Percentiles rank a stretch among this genome's conserved stretches.
These are phyloP conservation scores for Leptodactylus fallax DNA, from an alignment of 2,797 vertebrate genomes.

Conservation along the genomic window DNA sequence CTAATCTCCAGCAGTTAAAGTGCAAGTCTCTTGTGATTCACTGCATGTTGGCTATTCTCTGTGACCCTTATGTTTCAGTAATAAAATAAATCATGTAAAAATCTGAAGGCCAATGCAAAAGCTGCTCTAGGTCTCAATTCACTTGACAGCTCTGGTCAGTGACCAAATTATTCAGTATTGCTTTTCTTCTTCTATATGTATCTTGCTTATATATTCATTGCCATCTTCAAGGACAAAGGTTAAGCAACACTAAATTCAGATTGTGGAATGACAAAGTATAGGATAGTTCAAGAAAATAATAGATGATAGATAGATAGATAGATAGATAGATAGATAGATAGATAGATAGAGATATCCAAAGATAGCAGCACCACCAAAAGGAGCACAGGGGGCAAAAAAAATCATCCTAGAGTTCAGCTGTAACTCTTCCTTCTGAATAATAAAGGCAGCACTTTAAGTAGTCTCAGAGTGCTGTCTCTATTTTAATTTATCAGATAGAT, in stretches of 20 bases:
- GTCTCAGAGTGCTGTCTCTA: too few species aligned
- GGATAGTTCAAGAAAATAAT: background rate
- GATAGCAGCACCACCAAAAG: too few species aligned
- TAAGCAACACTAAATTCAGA: background rate
- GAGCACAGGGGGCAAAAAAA: too few species aligned
- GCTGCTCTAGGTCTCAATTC: slow-evolving; percentile 38
- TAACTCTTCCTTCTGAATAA: too few species aligned
- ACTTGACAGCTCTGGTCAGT: slow-evolving; percentile 35
- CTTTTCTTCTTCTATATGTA: background rate
- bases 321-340: background rate
- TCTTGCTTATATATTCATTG: slow-evolving; percentile 18
- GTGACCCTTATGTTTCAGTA: slow-evolving; percentile 46
- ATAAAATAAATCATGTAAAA: slow-evolving; percentile 52
- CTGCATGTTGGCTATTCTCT: slow-evolving; percentile 39
- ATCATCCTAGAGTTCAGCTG: too few species aligned
- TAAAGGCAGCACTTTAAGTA: too few species aligned
- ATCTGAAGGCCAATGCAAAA: slow-evolving; percentile 37
- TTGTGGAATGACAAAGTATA: background rate
- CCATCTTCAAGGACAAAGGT: slow-evolving; percentile 26
- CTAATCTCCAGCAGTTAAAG: slow-evolving; percentile 47
- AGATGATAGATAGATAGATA: background rate
- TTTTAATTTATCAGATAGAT: too few species aligned
- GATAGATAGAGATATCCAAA: background rate
- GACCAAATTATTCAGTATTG: slow-evolving; percentile 39
- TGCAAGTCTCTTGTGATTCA: slow-evolving; percentile 42